phyloP scores from a whole-genome alignment of 1,140 invertebrate species.

The Nymphalis io region DNA sequence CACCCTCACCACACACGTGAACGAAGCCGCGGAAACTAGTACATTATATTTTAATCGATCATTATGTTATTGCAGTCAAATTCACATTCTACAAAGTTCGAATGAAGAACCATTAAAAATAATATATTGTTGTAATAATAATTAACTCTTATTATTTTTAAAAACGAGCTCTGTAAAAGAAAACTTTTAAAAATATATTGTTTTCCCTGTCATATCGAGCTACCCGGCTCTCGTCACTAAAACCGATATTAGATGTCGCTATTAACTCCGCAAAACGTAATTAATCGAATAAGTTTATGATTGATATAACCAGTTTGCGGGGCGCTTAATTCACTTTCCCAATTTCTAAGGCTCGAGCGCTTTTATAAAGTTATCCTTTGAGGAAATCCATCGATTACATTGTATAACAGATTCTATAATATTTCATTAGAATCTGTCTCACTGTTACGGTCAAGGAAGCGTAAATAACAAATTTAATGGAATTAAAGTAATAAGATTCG shows the following conservation, averaged over 20 bases:
- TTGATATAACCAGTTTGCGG: slow-evolving; percentile 81
- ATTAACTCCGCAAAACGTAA: slow-evolving; percentile 81
- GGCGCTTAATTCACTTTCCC: slow-evolving; percentile 79
- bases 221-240: slow-evolving; percentile 50
- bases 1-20: no score
- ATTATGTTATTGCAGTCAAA: no score
- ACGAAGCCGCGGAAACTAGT: no score
- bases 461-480: slow-evolving; percentile 47
- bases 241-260: slow-evolving; percentile 78
- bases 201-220: background rate
- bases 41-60: no score
- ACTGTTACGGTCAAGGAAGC: slow-evolving; percentile 47
- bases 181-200: background rate
- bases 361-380: slow-evolving; percentile 79
- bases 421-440: slow-evolving; percentile 42
- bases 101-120: no score
- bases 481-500: slow-evolving; percentile 30
- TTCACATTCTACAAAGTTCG: no score
- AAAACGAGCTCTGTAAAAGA: no score
- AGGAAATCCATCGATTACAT: slow-evolving; percentile 69
- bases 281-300: slow-evolving; percentile 81
- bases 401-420: slow-evolving; percentile 59
- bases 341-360: slow-evolving; percentile 68
- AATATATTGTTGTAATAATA: no score
- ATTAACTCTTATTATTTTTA: no score